Percentiles rank a stretch among this genome's conserved stretches.
phyloP scores from a whole-genome alignment of 1,140 invertebrate species.

The Drosophila oshimai region DNA sequence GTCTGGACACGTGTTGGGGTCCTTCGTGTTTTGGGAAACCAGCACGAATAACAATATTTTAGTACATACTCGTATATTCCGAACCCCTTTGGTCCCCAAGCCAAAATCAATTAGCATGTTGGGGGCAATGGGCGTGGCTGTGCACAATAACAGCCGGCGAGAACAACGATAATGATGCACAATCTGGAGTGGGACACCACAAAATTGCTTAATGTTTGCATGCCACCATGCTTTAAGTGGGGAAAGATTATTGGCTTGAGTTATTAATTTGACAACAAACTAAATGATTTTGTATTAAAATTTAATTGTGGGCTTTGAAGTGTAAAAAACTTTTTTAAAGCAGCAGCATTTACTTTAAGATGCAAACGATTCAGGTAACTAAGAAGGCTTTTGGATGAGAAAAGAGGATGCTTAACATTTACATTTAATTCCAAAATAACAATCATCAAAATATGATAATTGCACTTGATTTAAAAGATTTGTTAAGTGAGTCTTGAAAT shows the following conservation, averaged over 20 bases:
- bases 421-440: too few relatives aligned
- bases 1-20: not conserved
- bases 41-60: constrained; percentile 28
- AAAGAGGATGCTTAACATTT: too few relatives aligned
- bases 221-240: constrained; percentile 30
- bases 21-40: not conserved
- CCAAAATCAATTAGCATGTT: constrained; percentile 66
- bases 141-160: constrained; percentile 35
- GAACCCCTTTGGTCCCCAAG: not conserved
- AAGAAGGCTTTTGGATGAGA: too few relatives aligned
- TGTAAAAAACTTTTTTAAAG: not conserved
- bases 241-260: not conserved
- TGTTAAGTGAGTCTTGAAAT: too few relatives aligned
- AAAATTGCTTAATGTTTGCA: constrained; percentile 57
- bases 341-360: not conserved
- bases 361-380: too few relatives aligned
- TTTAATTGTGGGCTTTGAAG: constrained; percentile 9
- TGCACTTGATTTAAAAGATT: too few relatives aligned
- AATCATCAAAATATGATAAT: too few relatives aligned
- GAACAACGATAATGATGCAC: constrained; percentile 14
- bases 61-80: too few relatives aligned
- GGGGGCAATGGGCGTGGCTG: constrained; percentile 36
- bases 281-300: constrained; percentile 4
- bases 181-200: constrained; percentile 19
- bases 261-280: constrained; percentile 52